Base-by-base conservation (phyloP, 53 echinoderm and acorn worm genomes). In the Paelopatides confundens region DNA sequence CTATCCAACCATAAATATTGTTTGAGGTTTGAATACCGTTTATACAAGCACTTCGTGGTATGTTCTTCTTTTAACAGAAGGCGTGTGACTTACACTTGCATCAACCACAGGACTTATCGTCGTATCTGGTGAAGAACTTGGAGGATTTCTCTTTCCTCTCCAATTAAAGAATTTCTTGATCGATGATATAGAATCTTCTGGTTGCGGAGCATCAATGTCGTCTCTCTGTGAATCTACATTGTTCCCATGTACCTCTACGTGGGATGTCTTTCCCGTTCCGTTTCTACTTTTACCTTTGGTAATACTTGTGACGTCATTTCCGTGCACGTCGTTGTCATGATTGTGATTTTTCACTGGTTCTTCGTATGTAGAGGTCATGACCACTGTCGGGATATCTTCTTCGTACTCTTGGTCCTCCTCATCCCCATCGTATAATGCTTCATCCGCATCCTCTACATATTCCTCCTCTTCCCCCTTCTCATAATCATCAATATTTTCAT, bases 21-120 rank as follows among this genome's bases (percentile, higher is more conserved):
- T 43, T 43, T 43, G 43, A 12, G 43, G 43, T n/a, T n/a, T n/a
- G n/a, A n/a, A n/a, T n/a, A n/a, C n/a, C n/a, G n/a, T 21, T 11
- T 79, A 79, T 3, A 83, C 84, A 4, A 83, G 43, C 17, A 83
- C 84, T 63, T 83, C 84, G 23, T 83, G 84, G 34, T 83, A 83
- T 2, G 84, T 83, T 30, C 84, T 63, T 14, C 84, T 53, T 32
- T 48, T 79, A 34, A 79, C 79, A 21, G 79, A 77, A 31, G 77
- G 77, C 10, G 77, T 77, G 4, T 77, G 52, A 79, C 79, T 79
- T 79, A 79, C 79, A 33, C 79, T 79, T 46, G 32, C 58, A 11
- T 64, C 65, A 23, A 18, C 87, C 7, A 68, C 36, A 21, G 46
- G n/a, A 11, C 47, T 87, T 54, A 76, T 58, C 18, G 47, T 76